Conservation (phyloP, 2,797 vertebrate genomes). For the Todus mexicanus region DNA sequence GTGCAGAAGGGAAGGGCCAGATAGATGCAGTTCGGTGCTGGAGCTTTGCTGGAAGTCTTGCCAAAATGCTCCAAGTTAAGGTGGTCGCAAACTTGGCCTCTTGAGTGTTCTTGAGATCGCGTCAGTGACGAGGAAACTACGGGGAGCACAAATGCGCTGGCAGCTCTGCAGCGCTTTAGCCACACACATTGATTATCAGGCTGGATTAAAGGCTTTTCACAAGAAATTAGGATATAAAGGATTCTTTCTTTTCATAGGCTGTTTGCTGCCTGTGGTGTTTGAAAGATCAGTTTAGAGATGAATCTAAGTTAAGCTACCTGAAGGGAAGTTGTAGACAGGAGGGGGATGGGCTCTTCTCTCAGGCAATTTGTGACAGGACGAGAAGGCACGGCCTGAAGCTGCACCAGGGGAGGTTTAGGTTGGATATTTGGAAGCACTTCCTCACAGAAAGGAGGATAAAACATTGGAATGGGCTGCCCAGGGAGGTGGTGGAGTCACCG, state of each 20-base stretch:
- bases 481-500: too few relatives aligned
- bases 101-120: not conserved
- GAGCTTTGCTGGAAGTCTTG: not conserved
- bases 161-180: accelerated
- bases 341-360: too few relatives aligned
- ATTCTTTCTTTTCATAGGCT: not conserved
- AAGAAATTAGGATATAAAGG: not conserved
- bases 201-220: not conserved
- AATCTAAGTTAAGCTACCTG: too few relatives aligned
- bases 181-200: accelerated
- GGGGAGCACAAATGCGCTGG: not conserved
- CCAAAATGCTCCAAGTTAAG: not conserved
- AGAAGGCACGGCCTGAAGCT: too few relatives aligned
- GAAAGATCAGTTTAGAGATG: not conserved
- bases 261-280: not conserved
- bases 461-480: too few relatives aligned
- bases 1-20: accelerated
- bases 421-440: too few relatives aligned
- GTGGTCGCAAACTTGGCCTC: accelerated
- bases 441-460: too few relatives aligned
- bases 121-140: not conserved
- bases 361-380: too few relatives aligned
- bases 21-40: accelerated
- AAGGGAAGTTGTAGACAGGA: too few relatives aligned
- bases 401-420: too few relatives aligned